These are phyloP conservation scores for Drosophila subpulchrella DNA, from an alignment of 1,140 invertebrate genomes.

Conservation along the genomic window DNA sequence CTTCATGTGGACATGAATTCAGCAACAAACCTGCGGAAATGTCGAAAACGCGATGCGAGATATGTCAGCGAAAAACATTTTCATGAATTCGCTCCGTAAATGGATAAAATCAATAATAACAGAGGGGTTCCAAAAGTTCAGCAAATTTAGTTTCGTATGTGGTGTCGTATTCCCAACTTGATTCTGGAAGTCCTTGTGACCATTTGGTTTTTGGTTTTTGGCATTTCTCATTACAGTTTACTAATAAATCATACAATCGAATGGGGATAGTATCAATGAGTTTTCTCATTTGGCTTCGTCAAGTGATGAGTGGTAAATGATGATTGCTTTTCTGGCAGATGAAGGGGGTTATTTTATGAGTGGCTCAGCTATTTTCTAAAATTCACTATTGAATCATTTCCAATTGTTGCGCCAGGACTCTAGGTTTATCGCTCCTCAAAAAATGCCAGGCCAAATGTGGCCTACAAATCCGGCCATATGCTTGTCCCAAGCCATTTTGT, in stretches of 20 bases:
- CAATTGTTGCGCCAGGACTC: constrained; percentile 5
- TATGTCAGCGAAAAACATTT: constrained; percentile 49
- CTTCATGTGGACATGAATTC: constrained; percentile 20
- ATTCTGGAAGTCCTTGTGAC: constrained; percentile 60
- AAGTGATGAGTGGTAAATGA: constrained; percentile 1
- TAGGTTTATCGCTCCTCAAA: not conserved
- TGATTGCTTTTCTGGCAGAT: not conserved
- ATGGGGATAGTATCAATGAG: not conserved
- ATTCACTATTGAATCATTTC: constrained; percentile 7
- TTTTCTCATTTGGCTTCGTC: constrained; percentile 6
- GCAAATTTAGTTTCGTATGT: constrained; percentile 63
- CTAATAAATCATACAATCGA: constrained; percentile 10
- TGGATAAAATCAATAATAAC: constrained; percentile 40
- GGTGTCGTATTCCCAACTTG: constrained; percentile 33
- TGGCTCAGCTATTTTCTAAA: not conserved
- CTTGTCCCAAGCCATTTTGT: constrained; percentile 1
- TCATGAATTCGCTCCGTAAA: constrained; percentile 20
- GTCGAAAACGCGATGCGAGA: constrained; percentile 41
- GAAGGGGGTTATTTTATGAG: not conserved
- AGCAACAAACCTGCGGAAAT: constrained; percentile 33
- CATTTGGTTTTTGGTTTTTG: constrained; percentile 24
- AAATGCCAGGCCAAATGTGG: constrained; percentile 2
- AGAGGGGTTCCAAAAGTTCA: constrained; percentile 51
- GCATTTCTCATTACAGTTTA: constrained; percentile 27
- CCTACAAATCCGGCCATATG: not conserved